These are phyloP conservation scores for Crioceris asparagi DNA, from an alignment of 2,888 invertebrate genomes.

Conservation along the genomic window DNA sequence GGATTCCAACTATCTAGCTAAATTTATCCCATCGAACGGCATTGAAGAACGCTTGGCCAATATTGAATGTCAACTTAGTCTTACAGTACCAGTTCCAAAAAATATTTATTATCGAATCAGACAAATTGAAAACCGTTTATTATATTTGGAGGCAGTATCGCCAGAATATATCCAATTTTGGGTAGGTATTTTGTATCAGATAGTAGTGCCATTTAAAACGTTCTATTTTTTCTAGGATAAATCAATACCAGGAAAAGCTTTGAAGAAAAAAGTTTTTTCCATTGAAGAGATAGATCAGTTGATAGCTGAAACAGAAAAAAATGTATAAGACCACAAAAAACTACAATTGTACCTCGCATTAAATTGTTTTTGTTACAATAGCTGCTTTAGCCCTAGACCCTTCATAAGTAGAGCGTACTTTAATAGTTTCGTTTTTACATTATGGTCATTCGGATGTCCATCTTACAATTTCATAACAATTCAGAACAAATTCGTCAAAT, in stretches of 20 bases:
- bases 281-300: slow-evolving; percentile 31
- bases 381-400: no score
- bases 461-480: no score
- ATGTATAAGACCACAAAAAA: slow-evolving; percentile 55
- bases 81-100: slow-evolving; percentile 44
- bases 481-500: no score
- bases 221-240: slow-evolving; percentile 24
- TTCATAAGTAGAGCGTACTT: no score
- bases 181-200: slow-evolving; percentile 36
- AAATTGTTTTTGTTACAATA: no score
- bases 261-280: slow-evolving; percentile 29
- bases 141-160: slow-evolving; percentile 62
- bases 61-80: slow-evolving; percentile 52
- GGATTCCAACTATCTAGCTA: slow-evolving; percentile 40
- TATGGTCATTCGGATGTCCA: no score
- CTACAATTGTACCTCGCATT: no score
- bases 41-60: slow-evolving; percentile 57
- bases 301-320: slow-evolving; percentile 28
- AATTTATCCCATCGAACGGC: slow-evolving; percentile 37
- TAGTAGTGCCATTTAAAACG: neutral
- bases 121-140: slow-evolving; percentile 60
- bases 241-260: slow-evolving; percentile 18
- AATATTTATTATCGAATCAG: slow-evolving; percentile 62
- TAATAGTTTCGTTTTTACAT: no score
- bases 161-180: slow-evolving; percentile 70